Base-by-base conservation (phyloP, 2,113 vertebrate genomes). In the Periophthalmus modestus region DNA sequence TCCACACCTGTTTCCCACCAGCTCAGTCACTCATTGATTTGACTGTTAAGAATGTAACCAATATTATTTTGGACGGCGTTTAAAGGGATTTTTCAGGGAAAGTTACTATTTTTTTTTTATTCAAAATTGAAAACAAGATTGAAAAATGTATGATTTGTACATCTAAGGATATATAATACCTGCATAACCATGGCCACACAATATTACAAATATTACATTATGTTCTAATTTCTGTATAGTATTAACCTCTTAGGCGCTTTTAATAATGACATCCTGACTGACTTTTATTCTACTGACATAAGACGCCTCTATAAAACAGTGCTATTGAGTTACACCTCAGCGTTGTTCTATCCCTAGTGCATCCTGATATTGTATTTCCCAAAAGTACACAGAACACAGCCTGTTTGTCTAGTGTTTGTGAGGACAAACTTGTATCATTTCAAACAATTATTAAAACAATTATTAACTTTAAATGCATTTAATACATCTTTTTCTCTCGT, bases 361-460 rank as follows among this genome's bases (percentile, higher is more conserved):
- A 55, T 55, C 19, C 52, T 55, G 6, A 5, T 7, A 61, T 33
- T 1, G 33, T 12, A 11, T 33, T 61, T 61, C 5, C 14, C 14
- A 23, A 24, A 61, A 16, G 59, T 28, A 15, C 57, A 59, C 59
- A 62, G 34, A 33, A 74, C 68, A 66, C 54, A 74, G 73, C 59
- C 5, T 7, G 15, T 36, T 34, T 62, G 24, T 62, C 59, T 18
- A 13, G 28, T 9, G 15, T 34, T 7, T 18, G 28, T 19, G 28
- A 62, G 15, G 15, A 34, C 43, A 23, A 57, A 57, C 55, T 24
- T 57, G 55, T 23, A 21, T 11, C n/a, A n/a, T n/a, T n/a, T n/a
- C n/a, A n/a, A n/a, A n/a, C n/a, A n/a, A n/a, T n/a, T n/a, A n/a
- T n/a, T n/a, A n/a, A n/a, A n/a, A n/a, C n/a, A n/a, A n/a, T n/a